Evolutionary conservation across 2,113 vertebrate genomes (phyloP).

Genomic region (Rhinopomastus cyanomelas): DNA sequence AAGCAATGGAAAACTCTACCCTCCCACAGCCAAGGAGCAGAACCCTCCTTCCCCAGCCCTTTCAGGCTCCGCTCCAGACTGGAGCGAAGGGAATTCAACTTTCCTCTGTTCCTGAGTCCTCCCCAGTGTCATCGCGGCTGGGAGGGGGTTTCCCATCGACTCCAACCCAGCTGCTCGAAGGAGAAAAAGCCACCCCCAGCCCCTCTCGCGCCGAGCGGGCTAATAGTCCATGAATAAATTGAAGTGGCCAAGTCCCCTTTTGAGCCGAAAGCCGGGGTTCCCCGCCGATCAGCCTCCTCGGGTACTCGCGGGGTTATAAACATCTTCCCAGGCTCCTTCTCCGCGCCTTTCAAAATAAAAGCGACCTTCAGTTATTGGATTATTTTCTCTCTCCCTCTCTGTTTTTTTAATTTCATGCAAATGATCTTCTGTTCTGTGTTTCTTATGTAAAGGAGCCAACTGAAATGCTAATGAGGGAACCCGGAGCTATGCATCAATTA

Average conservation of each 20-base stretch:
- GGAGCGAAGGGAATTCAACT: neutral
- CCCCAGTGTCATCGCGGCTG: conserved; percentile 32
- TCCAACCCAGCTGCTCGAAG: conserved; percentile 47
- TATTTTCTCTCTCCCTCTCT: neutral
- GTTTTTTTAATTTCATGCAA: conserved; percentile 64
- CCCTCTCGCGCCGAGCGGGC: conserved; percentile 4
- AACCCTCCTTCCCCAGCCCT: neutral
- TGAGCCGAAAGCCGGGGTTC: conserved; percentile 25
- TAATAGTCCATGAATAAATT: conserved; percentile 34
- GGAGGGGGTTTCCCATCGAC: conserved; percentile 45
- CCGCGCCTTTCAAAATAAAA: neutral
- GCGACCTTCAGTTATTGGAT: conserved; percentile 15
- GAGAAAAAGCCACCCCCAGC: neutral
- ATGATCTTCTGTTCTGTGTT: conserved; percentile 51
- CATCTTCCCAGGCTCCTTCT: conserved; percentile 45
- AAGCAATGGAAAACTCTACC: neutral
- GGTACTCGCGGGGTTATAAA: conserved; percentile 4
- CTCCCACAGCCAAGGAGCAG: neutral
- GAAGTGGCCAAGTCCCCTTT: conserved; percentile 25
- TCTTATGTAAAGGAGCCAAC: conserved; percentile 70
- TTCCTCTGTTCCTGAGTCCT: neutral
- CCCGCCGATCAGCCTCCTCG: conserved; percentile 13
- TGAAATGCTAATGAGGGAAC: conserved; percentile 57
- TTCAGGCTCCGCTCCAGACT: conserved; percentile 5
- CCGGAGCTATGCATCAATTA: conserved; percentile 63